A percentile compares a stretch with the other conserved stretches of the same genome.
Conservation (phyloP, 2,113 vertebrate genomes). For the Irena cyanogastra region DNA sequence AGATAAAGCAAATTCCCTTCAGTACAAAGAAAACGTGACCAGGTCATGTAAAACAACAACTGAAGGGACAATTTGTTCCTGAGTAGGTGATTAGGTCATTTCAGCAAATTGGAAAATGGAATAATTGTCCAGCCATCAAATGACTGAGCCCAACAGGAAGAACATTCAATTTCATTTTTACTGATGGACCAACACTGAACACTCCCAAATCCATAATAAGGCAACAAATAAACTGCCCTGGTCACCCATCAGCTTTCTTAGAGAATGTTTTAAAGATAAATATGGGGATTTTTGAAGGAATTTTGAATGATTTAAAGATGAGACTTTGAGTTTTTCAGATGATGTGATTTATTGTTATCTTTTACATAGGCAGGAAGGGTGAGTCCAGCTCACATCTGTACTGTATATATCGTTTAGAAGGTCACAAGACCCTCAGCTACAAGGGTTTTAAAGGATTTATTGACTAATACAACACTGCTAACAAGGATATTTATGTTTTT, state of each 20-base stretch:
- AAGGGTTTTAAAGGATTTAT: background rate
- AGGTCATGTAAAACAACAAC: background rate
- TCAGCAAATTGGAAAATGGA: background rate
- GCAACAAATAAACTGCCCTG: background rate
- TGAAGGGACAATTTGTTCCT: background rate
- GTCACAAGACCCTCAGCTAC: background rate
- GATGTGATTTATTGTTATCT: background rate
- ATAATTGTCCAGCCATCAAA: background rate
- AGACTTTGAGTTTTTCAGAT: background rate
- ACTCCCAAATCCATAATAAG: background rate
- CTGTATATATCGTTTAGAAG: background rate
- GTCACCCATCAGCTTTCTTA: background rate
- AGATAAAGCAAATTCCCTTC: background rate
- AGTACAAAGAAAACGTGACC: slow-evolving; percentile 1
- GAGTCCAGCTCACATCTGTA: background rate
- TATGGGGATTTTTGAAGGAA: background rate
- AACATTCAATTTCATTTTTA: background rate
- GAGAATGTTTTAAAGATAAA: background rate
- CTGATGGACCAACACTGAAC: background rate
- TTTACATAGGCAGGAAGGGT: background rate
- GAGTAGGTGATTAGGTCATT: slow-evolving; percentile 32
- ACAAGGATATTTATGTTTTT: background rate
- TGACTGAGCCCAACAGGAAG: background rate
- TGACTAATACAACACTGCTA: background rate
- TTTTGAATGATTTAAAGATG: background rate